Evolutionary conservation across 2,797 vertebrate species (phyloP), one percentile per base, ranked within the genome.

Genomic region (Microchirus variegatus): DNA sequence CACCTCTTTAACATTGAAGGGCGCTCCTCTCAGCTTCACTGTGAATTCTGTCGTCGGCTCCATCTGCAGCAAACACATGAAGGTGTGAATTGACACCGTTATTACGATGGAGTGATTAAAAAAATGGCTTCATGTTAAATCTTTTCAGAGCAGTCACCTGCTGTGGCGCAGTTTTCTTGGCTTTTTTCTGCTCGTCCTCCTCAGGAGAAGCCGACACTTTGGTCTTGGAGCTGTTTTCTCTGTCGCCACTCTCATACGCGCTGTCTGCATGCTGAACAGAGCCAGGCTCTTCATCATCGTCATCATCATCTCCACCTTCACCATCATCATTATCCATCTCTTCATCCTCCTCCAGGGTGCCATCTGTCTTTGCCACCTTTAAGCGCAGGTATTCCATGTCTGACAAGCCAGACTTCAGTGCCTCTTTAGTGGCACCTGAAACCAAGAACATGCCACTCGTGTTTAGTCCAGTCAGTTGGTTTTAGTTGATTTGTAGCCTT

Each of bases 371-470:
- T 66, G 95, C 94, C 80, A 97, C 82, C 79, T 99, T 99, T 16
- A 95, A 97, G 45, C 93, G 95, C 80, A 99, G 91, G 83, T 99
- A 99, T 6, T 98, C 97, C 96, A 98, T 96, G 83, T 99, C 98
- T 0, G 97, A 98, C 46, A 99, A 79, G 5, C 80, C 89, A 43
- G 90, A 82, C 80, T 91, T 89, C 42, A 91, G 67, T 6, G 92
- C 91, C 58, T 90, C 80, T 77, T 91, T 92, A 18, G 60, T n/a
- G 19, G 67, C 11, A 68, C 54, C 91, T 94, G 67, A 42, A 76
- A 74, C 35, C 35, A 52, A 67, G 35, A 53, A 46, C 17, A 71
- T 3, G 17, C 9, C 5, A 13, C 35, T 13, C 0, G 11, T 15
- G 26, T 0, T 12, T 19, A 17, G 5, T 17, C 12, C 9, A n/a